Conservation (phyloP, 2,797 vertebrate genomes). For the Acipenser oxyrinchus region DNA sequence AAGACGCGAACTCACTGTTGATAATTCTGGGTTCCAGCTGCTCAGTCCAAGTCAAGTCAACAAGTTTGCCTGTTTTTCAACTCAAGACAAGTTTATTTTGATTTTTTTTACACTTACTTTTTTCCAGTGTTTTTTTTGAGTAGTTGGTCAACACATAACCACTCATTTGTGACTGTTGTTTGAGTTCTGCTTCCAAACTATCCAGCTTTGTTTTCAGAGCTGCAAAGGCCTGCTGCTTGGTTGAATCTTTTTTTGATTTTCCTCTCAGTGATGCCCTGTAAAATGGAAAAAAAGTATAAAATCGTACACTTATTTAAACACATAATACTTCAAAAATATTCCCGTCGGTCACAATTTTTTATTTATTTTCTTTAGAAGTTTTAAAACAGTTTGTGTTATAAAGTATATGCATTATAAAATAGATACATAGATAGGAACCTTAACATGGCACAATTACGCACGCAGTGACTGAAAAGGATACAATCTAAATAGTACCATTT, state of each 20-base stretch:
- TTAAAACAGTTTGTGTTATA: no score
- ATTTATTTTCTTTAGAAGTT: not conserved
- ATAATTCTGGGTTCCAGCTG: no score
- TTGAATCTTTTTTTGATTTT: conserved; percentile 9
- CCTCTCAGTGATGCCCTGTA: conserved; percentile 37
- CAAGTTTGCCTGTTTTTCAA: not conserved
- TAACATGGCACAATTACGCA: no score
- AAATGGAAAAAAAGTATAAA: conserved; percentile 7
- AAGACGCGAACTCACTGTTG: no score
- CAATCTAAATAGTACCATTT: no score
- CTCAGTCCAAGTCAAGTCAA: not conserved
- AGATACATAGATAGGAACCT: no score
- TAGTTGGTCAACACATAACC: conserved; percentile 63
- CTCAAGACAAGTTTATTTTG: not conserved
- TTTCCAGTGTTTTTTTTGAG: conserved; percentile 53
- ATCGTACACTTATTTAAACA: not conserved
- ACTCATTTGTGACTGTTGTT: conserved; percentile 58
- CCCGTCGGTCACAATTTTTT: not conserved
- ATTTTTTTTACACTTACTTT: conserved; percentile 51
- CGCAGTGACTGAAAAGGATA: no score
- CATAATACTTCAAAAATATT: not conserved
- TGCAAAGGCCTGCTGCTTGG: conserved; percentile 25
- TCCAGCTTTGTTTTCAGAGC: conserved; percentile 53
- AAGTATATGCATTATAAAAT: no score
- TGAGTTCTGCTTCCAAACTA: conserved; percentile 57